phyloP scores from a whole-genome alignment of 1,140 invertebrate genomes.

The Tribolium madens region DNA sequence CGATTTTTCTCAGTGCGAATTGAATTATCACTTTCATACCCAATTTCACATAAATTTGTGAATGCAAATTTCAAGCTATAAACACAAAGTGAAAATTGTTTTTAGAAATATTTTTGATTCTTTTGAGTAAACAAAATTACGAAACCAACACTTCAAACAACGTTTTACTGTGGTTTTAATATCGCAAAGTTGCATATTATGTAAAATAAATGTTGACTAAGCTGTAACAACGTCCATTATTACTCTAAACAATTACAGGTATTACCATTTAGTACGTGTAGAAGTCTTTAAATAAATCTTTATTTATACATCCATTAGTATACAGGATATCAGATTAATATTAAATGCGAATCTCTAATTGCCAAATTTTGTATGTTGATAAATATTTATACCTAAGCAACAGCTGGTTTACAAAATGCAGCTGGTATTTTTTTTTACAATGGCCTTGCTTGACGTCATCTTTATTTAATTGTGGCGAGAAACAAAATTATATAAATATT shows the following conservation, averaged over 20 bases:
- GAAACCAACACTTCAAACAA: no score
- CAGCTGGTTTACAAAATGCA: conserved; percentile 28
- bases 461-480: conserved; percentile 7
- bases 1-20: background rate
- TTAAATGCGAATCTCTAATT: background rate
- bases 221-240: background rate
- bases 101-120: background rate
- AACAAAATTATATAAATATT: conserved; percentile 1
- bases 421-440: conserved; percentile 11
- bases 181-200: background rate
- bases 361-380: conserved; percentile 12
- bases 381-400: conserved; percentile 23
- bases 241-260: background rate
- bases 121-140: no score
- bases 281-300: no score
- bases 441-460: conserved; percentile 24
- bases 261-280: no score
- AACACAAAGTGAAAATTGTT: background rate
- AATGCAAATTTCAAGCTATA: no score
- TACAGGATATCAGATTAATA: background rate
- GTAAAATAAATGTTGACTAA: background rate
- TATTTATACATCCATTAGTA: background rate
- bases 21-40: background rate
- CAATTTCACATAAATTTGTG: background rate
- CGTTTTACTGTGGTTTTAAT: no score